A percentile compares a stretch with the other conserved stretches of the same genome.
phyloP scores from a whole-genome alignment of 2,797 vertebrate species.

The Chrosomus eos region DNA sequence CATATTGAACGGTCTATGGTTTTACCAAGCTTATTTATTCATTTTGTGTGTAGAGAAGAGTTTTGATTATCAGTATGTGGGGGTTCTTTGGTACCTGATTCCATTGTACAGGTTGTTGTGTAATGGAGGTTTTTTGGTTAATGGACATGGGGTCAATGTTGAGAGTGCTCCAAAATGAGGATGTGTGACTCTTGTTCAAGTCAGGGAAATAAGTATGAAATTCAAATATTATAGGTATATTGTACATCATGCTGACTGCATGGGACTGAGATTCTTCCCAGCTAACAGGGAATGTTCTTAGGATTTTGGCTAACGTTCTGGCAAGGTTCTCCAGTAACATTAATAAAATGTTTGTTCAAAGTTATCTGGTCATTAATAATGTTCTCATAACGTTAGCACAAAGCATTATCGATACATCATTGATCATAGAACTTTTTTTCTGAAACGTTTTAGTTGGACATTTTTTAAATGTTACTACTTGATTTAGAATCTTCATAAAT shows the following conservation, averaged over 20 bases:
- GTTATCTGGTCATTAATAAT: background rate
- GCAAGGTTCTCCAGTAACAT: background rate
- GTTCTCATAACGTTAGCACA: too few relatives aligned
- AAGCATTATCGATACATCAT: background rate
- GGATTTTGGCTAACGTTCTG: background rate
- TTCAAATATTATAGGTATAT: background rate
- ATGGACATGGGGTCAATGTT: background rate
- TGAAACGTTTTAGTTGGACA: background rate
- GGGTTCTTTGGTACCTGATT: constrained; percentile 48
- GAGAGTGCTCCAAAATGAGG: background rate
- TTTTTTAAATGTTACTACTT: background rate
- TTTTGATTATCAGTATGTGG: constrained; percentile 55
- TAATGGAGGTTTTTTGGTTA: background rate
- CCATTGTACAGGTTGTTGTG: constrained; percentile 47
- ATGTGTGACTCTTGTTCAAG: background rate
- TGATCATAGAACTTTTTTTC: background rate
- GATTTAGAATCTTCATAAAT: background rate
- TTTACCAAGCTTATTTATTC: constrained; percentile 48
- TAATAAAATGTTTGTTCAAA: background rate
- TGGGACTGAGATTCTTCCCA: background rate
- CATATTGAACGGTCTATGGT: constrained; percentile 25
- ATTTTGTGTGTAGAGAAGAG: constrained; percentile 57
- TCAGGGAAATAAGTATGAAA: constrained; percentile 13
- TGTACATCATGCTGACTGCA: background rate
- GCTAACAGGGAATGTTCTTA: background rate